Evolutionary conservation across 2,888 invertebrate species (phyloP).

Genomic region (Phalangium opilio): DNA sequence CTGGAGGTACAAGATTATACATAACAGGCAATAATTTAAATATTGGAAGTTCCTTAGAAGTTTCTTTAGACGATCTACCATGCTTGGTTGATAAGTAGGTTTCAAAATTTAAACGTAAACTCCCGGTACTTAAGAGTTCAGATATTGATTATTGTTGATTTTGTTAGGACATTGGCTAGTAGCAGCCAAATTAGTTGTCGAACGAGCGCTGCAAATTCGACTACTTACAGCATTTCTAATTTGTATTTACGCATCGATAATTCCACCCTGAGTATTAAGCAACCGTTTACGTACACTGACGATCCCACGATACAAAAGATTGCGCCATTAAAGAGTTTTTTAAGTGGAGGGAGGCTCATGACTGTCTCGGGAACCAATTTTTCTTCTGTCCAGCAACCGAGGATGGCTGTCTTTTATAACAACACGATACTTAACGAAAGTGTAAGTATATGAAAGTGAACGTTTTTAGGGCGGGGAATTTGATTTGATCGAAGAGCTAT

Average conservation of each 20-base stretch:
- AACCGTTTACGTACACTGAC: conserved; percentile 31
- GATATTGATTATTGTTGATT: neutral
- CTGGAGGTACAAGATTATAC: conserved; percentile 88
- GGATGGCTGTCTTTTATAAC: conserved; percentile 20
- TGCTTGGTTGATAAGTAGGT: conserved; percentile 67
- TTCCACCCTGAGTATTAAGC: conserved; percentile 20
- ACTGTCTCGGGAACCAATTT: conserved; percentile 30
- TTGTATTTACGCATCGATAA: conserved; percentile 19
- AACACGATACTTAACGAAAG: conserved; percentile 20
- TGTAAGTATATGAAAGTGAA: no score
- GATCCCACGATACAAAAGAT: conserved; percentile 33
- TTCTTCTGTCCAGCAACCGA: conserved; percentile 28
- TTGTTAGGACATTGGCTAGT: conserved; percentile 43
- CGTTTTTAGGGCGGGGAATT: no score
- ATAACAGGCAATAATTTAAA: conserved; percentile 83
- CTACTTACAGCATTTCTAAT: conserved; percentile 11
- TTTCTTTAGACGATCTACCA: conserved; percentile 47
- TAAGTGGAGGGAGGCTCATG: conserved; percentile 34
- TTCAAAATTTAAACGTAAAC: no score
- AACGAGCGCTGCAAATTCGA: conserved; percentile 14
- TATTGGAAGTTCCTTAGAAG: conserved; percentile 73
- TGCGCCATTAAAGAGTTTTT: conserved; percentile 29
- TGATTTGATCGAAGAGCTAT: no score
- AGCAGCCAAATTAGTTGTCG: conserved; percentile 32
- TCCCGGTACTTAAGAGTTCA: neutral